Evolutionary conservation across 2,888 invertebrate genomes (phyloP), one percentile per base, ranked within the genome.

Genomic region (Isoperla grammatica): DNA sequence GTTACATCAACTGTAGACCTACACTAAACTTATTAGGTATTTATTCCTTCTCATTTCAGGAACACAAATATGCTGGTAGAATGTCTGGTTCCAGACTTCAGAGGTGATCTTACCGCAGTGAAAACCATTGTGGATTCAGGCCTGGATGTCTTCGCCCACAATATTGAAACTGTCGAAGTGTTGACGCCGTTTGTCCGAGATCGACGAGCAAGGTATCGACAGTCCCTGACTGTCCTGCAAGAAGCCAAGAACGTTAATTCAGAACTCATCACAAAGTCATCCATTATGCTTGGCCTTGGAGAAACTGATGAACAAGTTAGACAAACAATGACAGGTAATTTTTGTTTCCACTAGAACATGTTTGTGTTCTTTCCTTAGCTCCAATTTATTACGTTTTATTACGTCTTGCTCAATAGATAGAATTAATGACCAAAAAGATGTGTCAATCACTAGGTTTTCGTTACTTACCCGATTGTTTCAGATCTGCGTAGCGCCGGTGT

Each of bases 61-160:
- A 95, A 90, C 71, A 82, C 85, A 9, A 83, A 85, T 62, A 90
- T 99, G 66, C 76, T 97, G 63, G 95, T 99, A 0, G 99, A 99
- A 76, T 97, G 97, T 69, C 77, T 99, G 39, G 95, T 96, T 11
- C 98, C 98, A 0, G 99, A 99, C 75, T 99, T 99, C 75, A 79
- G 89, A 48, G 98, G 95, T 0, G 81, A 92, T 71, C 71, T 84
- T 50, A 78, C 82, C 4, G 83, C 86, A 68, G 86, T 98, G 0
- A 81, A 79, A 69, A 82, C 77, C 0, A 87, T 98, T 60, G 92
- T 88, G 0, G 72, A 78, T 15, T 86, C 90, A 61, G 94, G 94
- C 0, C 78, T 98, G 0, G 97, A 99, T 75, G 99, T 99, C 37
- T 98, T 90, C 74, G 98, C 98, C 0, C 99, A 99, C 74, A 99